A percentile compares a stretch with the other conserved stretches of the same genome.
Evolutionary conservation across 2,797 vertebrate species (phyloP).

Genomic region (Tarsius wallacei): DNA sequence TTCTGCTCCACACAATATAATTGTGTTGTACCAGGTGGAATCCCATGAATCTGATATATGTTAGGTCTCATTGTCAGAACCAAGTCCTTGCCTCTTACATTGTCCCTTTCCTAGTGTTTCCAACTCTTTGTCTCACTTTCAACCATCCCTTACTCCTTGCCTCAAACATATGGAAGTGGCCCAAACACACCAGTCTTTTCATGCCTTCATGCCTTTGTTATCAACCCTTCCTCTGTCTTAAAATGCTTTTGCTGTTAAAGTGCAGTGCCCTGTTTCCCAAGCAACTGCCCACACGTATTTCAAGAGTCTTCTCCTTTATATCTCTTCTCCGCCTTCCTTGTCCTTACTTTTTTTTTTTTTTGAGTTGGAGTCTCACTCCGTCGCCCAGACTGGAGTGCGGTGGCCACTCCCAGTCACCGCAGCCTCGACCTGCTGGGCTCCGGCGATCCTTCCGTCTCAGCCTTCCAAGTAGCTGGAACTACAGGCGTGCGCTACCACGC

Average conservation of each 20-base stretch:
- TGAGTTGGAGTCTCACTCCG: too few relatives aligned
- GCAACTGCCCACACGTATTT: not conserved
- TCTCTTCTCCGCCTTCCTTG: not conserved
- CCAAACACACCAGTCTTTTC: not conserved
- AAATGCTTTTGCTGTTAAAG: not conserved
- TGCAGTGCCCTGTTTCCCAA: not conserved
- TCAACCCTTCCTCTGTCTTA: not conserved
- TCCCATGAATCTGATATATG: not conserved
- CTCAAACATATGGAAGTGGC: not conserved
- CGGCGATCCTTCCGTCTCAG: too few relatives aligned
- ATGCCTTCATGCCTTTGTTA: not conserved
- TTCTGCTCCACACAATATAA: not conserved
- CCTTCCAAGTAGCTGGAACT: too few relatives aligned
- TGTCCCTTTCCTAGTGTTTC: not conserved
- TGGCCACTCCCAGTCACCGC: too few relatives aligned
- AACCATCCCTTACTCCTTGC: not conserved
- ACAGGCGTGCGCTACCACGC: too few relatives aligned
- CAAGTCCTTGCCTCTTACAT: not conserved
- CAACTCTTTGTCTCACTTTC: not conserved
- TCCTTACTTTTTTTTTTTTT: too few relatives aligned
- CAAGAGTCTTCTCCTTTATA: not conserved
- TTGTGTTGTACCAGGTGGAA: not conserved
- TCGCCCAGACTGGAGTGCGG: too few relatives aligned
- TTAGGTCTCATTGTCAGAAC: not conserved
- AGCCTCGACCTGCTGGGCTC: too few relatives aligned